Evolutionary conservation across 1,140 invertebrate genomes (phyloP).

Genomic region (Drosophila jambulina): DNA sequence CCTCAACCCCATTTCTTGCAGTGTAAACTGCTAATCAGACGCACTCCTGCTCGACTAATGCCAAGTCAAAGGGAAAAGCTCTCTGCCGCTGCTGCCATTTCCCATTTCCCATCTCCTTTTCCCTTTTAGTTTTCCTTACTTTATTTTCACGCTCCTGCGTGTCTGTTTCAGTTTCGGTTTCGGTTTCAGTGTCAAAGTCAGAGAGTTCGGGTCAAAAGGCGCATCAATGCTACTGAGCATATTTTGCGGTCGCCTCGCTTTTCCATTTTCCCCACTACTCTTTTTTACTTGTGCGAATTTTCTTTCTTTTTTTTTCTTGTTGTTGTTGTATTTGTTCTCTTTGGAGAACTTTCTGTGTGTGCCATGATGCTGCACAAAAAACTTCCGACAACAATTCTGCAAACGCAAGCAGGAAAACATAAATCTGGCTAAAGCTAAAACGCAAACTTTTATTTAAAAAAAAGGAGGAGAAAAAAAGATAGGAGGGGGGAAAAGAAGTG

Average conservation of each 20-base stretch:
- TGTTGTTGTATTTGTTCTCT: constrained; percentile 34
- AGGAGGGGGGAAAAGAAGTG: neutral
- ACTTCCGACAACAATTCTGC: constrained; percentile 83
- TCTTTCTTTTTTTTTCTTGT: neutral
- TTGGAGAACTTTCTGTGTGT: constrained; percentile 59
- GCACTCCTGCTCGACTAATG: constrained; percentile 35
- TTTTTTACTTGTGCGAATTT: neutral
- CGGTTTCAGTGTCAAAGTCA: constrained; percentile 31
- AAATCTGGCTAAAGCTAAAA: constrained; percentile 83
- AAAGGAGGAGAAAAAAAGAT: neutral
- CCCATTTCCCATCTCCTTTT: neutral
- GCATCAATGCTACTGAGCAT: constrained; percentile 66
- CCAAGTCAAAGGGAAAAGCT: constrained; percentile 54
- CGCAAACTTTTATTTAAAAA: constrained; percentile 80
- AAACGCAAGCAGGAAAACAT: constrained; percentile 83
- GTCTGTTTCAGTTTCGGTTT: constrained; percentile 20
- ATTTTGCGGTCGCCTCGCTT: constrained; percentile 47
- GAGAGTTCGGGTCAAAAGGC: constrained; percentile 60
- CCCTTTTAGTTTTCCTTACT: neutral
- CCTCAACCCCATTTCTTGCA: neutral
- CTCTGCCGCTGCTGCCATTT: neutral
- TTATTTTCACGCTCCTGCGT: constrained; percentile 11
- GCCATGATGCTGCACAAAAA: constrained; percentile 81
- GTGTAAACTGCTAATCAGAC: constrained; percentile 31
- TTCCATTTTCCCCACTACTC: constrained; percentile 7